These are phyloP conservation scores for Dromococcyx pavoninus DNA, from an alignment of 2,797 vertebrate genomes.

Conservation along the genomic window DNA sequence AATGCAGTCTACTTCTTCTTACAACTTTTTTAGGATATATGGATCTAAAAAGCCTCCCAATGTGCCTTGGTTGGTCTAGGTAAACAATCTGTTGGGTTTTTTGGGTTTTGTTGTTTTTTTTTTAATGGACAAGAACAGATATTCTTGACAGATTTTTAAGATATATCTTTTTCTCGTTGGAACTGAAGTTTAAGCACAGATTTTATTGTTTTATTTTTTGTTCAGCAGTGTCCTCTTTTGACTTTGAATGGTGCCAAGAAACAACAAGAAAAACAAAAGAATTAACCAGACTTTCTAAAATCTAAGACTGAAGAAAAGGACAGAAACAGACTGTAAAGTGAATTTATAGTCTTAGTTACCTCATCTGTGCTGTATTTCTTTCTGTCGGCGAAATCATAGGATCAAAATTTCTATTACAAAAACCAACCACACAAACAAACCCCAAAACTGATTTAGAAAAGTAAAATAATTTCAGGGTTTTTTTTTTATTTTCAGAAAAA, in stretches of 20 bases:
- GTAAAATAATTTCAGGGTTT: neutral
- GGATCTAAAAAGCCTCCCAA: neutral
- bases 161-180: neutral
- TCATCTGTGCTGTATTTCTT: neutral
- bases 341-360: neutral
- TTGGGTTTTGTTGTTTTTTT: neutral
- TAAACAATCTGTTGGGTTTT: neutral
- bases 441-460: neutral
- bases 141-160: neutral
- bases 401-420: neutral
- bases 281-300: neutral
- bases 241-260: neutral
- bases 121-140: neutral
- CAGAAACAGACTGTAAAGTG: neutral
- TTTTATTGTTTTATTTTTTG: neutral
- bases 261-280: neutral
- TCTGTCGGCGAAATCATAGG: neutral
- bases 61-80: neutral
- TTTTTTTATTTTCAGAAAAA: neutral
- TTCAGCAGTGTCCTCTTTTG: neutral
- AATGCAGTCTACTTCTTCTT: neutral
- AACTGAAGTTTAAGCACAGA: neutral
- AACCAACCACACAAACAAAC: fast-evolving
- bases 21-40: neutral
- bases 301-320: neutral